Evolutionary conservation across 2,888 invertebrate species (phyloP).

Genomic region (Hymenopus coronatus): DNA sequence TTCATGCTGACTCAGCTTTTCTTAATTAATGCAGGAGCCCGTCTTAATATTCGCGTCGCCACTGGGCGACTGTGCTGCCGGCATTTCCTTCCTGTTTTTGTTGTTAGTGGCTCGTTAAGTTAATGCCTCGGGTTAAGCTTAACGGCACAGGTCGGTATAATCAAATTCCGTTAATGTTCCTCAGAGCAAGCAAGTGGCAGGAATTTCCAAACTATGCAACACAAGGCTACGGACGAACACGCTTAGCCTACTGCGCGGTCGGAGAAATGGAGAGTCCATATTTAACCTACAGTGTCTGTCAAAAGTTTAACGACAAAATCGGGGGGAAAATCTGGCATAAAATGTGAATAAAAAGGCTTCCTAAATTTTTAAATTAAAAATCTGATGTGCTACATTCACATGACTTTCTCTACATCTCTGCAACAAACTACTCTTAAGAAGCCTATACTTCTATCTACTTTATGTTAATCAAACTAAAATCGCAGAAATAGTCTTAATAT

Average conservation of each 20-base stretch:
- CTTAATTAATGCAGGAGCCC: not conserved
- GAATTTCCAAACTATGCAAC: not conserved
- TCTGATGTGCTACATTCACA: no score
- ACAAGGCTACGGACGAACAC: not conserved
- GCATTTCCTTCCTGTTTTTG: constrained; percentile 3
- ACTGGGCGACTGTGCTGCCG: not conserved
- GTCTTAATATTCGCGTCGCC: not conserved
- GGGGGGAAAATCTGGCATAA: no score
- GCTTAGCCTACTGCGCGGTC: not conserved
- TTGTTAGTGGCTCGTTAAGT: constrained; percentile 16
- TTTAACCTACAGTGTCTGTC: no score
- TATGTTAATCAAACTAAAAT: no score
- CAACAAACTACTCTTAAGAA: no score
- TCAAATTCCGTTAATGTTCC: constrained; percentile 17
- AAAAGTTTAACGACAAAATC: no score
- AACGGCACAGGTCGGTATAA: constrained; percentile 1
- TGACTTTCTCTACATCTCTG: no score
- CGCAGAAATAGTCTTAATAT: no score
- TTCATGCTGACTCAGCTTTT: not conserved
- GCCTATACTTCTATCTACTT: no score
- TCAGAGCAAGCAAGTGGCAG: not conserved
- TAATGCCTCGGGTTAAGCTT: constrained; percentile 15
- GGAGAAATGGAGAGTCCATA: no score
- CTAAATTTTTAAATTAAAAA: no score
- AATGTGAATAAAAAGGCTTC: no score